Evolutionary conservation across 2,797 vertebrate genomes (phyloP).

Genomic region (Phataginus tricuspis): DNA sequence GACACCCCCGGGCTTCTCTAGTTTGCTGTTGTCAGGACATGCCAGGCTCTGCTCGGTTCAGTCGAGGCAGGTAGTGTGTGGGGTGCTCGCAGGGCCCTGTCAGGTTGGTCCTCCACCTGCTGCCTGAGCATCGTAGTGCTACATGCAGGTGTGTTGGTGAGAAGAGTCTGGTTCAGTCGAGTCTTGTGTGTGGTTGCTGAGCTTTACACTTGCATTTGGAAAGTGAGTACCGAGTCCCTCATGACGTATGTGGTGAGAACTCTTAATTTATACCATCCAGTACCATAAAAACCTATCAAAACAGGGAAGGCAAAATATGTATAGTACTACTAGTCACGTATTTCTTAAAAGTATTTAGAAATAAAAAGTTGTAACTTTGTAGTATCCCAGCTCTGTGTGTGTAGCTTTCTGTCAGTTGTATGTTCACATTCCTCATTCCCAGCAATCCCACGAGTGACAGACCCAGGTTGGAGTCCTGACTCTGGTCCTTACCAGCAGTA

Average conservation of each 20-base stretch:
- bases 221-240: not conserved
- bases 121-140: not conserved
- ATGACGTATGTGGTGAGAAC: not conserved
- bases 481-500: no score
- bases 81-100: not conserved
- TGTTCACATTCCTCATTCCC: not conserved
- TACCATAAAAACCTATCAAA: not conserved
- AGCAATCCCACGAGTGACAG: not conserved
- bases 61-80: accelerated
- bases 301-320: not conserved
- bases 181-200: not conserved
- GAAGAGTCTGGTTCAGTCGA: not conserved
- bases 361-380: not conserved
- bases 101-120: not conserved
- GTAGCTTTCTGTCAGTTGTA: not conserved
- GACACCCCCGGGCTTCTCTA: not conserved
- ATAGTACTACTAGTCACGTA: not conserved
- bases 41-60: not conserved
- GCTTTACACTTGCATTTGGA: not conserved
- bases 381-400: not conserved
- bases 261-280: not conserved
- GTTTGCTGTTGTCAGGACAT: not conserved
- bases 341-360: not conserved
- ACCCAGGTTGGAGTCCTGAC: not conserved
- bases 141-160: not conserved